A percentile compares a stretch with the other conserved stretches of the same genome.
Conservation (phyloP, 2,888 invertebrate genomes). For the Adelognathus sp. region DNA sequence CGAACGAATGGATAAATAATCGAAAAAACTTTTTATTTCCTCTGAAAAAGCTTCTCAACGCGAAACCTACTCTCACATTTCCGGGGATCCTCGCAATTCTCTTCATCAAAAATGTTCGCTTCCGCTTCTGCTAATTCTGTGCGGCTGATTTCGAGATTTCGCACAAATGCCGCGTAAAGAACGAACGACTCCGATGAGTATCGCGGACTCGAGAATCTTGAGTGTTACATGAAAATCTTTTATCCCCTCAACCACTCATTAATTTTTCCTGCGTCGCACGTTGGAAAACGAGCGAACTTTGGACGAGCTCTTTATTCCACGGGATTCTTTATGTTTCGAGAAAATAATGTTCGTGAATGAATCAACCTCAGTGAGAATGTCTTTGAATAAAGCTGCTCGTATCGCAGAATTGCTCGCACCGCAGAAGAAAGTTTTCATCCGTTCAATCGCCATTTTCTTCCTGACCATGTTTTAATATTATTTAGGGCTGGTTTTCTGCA, state of each 20-base stretch:
- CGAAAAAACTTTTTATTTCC: neutral
- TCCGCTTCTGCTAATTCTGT: neutral
- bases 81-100: slow-evolving; percentile 22
- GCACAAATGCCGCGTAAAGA: neutral
- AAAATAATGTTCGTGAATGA: slow-evolving; percentile 22
- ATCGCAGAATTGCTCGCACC: neutral
- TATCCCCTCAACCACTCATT: slow-evolving; percentile 20
- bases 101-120: slow-evolving; percentile 14
- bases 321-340: slow-evolving; percentile 9
- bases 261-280: slow-evolving; percentile 39
- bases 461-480: too few relatives aligned
- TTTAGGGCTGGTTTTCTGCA: neutral
- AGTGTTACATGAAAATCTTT: slow-evolving; percentile 31
- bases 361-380: neutral
- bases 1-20: slow-evolving; percentile 15
- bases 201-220: slow-evolving; percentile 6
- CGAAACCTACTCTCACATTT: neutral
- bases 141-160: neutral
- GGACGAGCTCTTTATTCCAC: slow-evolving; percentile 9
- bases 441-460: neutral
- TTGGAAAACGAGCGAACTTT: slow-evolving; percentile 48
- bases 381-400: neutral
- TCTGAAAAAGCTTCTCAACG: neutral
- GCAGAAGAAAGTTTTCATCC: neutral
- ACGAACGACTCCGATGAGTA: neutral